Conservation (phyloP, 2,797 vertebrate species). For the Chromis chromis region DNA sequence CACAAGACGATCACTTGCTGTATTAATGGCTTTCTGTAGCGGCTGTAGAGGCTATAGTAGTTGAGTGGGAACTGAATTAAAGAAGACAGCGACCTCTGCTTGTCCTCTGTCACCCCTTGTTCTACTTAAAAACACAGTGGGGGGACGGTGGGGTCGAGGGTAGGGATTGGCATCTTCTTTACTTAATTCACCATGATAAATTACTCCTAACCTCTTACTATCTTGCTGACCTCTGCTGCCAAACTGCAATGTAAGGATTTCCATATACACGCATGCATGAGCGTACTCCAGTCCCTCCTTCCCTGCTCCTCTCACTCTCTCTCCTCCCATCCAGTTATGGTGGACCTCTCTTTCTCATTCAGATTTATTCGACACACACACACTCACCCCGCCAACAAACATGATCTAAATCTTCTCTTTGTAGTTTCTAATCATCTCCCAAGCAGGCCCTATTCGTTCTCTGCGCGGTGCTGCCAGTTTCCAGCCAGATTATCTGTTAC, state of each 20-base stretch:
- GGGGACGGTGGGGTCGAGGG: background rate
- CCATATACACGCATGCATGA: conserved; percentile 32
- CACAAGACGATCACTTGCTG: conserved; percentile 8
- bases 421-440: conserved; percentile 69
- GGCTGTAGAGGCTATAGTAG: background rate
- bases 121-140: conserved; percentile 43
- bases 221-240: conserved; percentile 54
- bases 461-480: conserved; percentile 45
- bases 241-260: conserved; percentile 52
- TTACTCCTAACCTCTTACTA: conserved; percentile 51
- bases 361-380: conserved; percentile 41
- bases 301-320: background rate
- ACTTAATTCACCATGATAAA: conserved; percentile 63
- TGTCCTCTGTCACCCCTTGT: conserved; percentile 54
- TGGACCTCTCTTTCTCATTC: conserved; percentile 35
- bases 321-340: conserved; percentile 5
- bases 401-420: conserved; percentile 72
- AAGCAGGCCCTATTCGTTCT: conserved; percentile 39
- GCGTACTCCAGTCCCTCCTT: conserved; percentile 12
- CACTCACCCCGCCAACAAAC: conserved; percentile 39
- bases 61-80: conserved; percentile 37
- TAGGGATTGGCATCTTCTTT: conserved; percentile 20
- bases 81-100: conserved; percentile 56
- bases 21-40: conserved; percentile 12
- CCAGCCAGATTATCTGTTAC: conserved; percentile 56